Evolutionary conservation across 2,888 invertebrate genomes (phyloP).

Genomic region (Glyphotaelius pellucidus): DNA sequence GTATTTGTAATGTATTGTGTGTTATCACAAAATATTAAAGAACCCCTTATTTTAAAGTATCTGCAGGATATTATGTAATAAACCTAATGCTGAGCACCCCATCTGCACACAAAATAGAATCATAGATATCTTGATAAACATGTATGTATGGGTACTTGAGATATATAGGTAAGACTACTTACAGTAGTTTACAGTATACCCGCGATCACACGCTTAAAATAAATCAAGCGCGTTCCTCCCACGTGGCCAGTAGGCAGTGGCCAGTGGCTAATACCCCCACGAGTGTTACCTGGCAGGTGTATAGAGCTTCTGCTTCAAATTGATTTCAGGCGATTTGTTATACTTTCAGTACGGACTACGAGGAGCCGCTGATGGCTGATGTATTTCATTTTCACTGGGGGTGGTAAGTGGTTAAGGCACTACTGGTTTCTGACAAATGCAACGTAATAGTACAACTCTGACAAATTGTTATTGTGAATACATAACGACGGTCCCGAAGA

Average conservation of each 20-base stretch:
- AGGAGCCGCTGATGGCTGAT: neutral
- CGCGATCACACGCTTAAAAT: neutral
- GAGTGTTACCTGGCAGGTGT: slow-evolving; percentile 49
- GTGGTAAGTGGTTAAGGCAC: neutral
- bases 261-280: neutral
- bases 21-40: too few species aligned
- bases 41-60: too few species aligned
- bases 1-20: too few species aligned
- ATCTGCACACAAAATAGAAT: neutral
- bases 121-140: neutral
- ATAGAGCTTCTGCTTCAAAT: slow-evolving; percentile 51
- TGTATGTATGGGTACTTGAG: neutral
- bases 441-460: neutral
- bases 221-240: slow-evolving; percentile 3
- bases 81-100: neutral
- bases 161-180: neutral
- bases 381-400: neutral
- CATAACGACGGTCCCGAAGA: too few species aligned
- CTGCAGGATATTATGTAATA: neutral
- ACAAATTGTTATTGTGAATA: neutral
- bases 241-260: neutral
- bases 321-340: slow-evolving; percentile 60
- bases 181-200: neutral
- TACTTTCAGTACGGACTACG: slow-evolving; percentile 50
- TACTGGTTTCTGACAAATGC: neutral